phyloP scores from a whole-genome alignment of 2,888 invertebrate genomes.

The Aporophyla nigra region DNA sequence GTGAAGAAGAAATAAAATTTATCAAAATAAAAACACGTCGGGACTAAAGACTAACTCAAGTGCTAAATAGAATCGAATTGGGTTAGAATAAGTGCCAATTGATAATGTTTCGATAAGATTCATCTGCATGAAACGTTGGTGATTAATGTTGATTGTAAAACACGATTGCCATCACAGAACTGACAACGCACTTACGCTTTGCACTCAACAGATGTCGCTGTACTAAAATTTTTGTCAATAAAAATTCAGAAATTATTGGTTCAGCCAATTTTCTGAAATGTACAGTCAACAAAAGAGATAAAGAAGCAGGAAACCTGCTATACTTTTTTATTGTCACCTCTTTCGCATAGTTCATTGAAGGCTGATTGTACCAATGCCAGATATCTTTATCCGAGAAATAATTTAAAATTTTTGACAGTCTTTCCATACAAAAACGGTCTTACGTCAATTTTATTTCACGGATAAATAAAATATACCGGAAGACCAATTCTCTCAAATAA shows the following conservation, averaged over 20 bases:
- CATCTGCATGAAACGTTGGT: slow-evolving; percentile 38
- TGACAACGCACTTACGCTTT: slow-evolving; percentile 45
- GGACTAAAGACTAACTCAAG: not conserved
- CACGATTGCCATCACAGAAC: slow-evolving; percentile 23
- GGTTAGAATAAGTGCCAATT: not conserved
- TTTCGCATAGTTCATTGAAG: not conserved
- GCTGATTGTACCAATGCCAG: not conserved
- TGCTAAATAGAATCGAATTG: not conserved
- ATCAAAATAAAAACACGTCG: not conserved
- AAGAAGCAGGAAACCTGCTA: not conserved
- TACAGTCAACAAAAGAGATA: slow-evolving; percentile 19
- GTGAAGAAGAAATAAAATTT: not conserved
- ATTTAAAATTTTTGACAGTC: not conserved
- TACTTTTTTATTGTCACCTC: not conserved
- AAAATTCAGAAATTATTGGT: slow-evolving; percentile 21
- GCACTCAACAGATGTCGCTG: slow-evolving; percentile 50
- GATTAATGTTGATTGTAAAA: slow-evolving; percentile 19
- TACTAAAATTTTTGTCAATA: slow-evolving; percentile 29
- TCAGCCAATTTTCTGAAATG: not conserved
- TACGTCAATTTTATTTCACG: not conserved
- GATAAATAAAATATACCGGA: not conserved
- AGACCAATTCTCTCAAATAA: too few relatives aligned
- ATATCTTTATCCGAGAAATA: too few relatives aligned
- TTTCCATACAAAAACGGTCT: not conserved
- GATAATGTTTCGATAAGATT: not conserved